Conservation (phyloP, 2,888 invertebrate genomes). For the Cataglyphis livida region DNA sequence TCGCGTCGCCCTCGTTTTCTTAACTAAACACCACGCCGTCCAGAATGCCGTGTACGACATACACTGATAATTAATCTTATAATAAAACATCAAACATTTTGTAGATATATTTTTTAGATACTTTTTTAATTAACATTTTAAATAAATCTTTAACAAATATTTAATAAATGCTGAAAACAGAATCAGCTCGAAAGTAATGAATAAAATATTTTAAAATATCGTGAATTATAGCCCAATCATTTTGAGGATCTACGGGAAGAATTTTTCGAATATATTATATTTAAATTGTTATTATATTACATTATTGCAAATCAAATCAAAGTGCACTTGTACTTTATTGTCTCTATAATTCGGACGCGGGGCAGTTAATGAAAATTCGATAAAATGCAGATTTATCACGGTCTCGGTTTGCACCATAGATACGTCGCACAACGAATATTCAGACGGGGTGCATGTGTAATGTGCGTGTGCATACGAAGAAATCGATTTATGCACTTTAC, state of each 20-base stretch:
- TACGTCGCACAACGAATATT: background rate
- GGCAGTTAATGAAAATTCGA: conserved; percentile 43
- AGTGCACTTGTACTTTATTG: conserved; percentile 17
- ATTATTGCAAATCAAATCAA: conserved; percentile 27
- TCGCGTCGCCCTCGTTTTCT: conserved; percentile 39
- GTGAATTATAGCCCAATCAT: background rate
- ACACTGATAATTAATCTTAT: conserved; percentile 1
- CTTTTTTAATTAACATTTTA: no score
- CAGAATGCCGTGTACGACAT: background rate
- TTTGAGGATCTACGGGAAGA: background rate
- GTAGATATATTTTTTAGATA: background rate
- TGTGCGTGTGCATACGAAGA: background rate
- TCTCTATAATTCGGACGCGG: background rate
- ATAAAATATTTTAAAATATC: background rate
- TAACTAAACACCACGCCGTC: conserved; percentile 25
- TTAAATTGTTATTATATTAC: conserved; percentile 25
- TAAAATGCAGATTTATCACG: conserved; percentile 27
- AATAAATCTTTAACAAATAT: background rate
- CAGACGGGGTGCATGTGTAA: background rate
- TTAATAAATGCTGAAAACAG: background rate
- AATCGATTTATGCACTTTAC: conserved; percentile 32
- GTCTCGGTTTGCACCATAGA: conserved; percentile 22
- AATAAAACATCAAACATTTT: background rate
- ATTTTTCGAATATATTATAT: conserved; percentile 1
- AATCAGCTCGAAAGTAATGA: background rate